A percentile compares a stretch with the other conserved stretches of the same genome.
phyloP scores from a whole-genome alignment of 1,140 invertebrate genomes.

The Sycophaga agraensis region DNA sequence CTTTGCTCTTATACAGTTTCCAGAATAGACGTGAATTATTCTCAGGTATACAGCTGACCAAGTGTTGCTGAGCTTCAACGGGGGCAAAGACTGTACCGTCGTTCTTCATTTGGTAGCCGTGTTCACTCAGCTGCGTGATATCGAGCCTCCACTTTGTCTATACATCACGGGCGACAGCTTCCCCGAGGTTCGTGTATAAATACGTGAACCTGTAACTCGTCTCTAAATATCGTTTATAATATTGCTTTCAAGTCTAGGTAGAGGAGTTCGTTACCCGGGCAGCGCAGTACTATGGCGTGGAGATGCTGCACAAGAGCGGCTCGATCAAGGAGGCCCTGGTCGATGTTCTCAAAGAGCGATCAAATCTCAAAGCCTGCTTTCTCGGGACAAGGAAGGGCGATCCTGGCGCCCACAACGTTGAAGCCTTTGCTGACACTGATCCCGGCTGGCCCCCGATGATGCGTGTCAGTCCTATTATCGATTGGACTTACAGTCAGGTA shows the following conservation, averaged over 20 bases:
- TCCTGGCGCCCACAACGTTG: conserved; percentile 70
- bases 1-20: no score
- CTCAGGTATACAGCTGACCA: conserved; percentile 66
- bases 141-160: conserved; percentile 41
- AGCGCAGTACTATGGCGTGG: conserved; percentile 71
- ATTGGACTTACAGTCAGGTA: conserved; percentile 82
- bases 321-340: conserved; percentile 73
- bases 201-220: no score
- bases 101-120: conserved; percentile 77
- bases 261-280: conserved; percentile 79
- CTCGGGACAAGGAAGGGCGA: conserved; percentile 88
- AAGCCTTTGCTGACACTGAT: conserved; percentile 69
- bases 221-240: no score
- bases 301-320: conserved; percentile 68
- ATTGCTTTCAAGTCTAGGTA: conserved; percentile 55
- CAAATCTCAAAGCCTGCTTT: conserved; percentile 75
- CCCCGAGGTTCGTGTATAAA: conserved; percentile 61
- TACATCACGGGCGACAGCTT: conserved; percentile 72
- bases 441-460: conserved; percentile 83
- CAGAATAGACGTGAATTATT: no score
- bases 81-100: conserved; percentile 96
- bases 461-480: conserved; percentile 82
- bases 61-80: conserved; percentile 90
- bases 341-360: conserved; percentile 64
- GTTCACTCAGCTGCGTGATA: conserved; percentile 60